Percentiles rank a stretch among this genome's conserved stretches.
phyloP scores from a whole-genome alignment of 2,888 invertebrate genomes.

The Scrobipalpa atriplicella region DNA sequence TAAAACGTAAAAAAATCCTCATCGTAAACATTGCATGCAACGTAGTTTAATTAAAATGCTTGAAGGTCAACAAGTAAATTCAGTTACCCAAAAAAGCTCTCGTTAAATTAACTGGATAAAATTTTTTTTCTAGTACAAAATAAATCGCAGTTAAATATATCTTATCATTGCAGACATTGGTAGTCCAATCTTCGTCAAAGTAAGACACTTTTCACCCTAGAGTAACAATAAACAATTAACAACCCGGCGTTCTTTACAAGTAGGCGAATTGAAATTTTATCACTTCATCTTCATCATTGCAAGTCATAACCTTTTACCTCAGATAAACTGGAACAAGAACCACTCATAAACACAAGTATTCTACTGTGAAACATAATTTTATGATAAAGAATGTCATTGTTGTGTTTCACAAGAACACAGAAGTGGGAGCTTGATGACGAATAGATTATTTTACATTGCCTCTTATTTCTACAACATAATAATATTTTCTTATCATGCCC shows the following conservation, averaged over 20 bases:
- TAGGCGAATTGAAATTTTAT: background rate
- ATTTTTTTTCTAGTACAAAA: no score
- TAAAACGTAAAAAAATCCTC: no score
- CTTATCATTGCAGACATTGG: background rate
- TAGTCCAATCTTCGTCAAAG: background rate
- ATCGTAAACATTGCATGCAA: no score
- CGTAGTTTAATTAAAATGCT: no score
- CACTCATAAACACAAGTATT: conserved; percentile 5
- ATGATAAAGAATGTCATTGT: conserved; percentile 40
- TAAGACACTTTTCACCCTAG: no score
- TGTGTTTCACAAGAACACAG: conserved; percentile 17
- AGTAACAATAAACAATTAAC: no score
- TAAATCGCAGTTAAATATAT: no score
- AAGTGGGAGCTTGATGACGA: background rate
- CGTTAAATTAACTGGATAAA: no score
- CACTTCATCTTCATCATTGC: background rate
- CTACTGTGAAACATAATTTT: conserved; percentile 26
- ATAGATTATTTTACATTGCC: background rate
- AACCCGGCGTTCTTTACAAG: no score
- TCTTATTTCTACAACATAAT: background rate
- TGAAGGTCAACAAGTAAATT: no score
- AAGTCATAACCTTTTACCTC: conserved; percentile 16
- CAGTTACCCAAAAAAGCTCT: no score
- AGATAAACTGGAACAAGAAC: background rate
- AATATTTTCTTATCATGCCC: no score